Conservation (phyloP, 2,113 vertebrate genomes). For the Rhagologus leucostigma region DNA sequence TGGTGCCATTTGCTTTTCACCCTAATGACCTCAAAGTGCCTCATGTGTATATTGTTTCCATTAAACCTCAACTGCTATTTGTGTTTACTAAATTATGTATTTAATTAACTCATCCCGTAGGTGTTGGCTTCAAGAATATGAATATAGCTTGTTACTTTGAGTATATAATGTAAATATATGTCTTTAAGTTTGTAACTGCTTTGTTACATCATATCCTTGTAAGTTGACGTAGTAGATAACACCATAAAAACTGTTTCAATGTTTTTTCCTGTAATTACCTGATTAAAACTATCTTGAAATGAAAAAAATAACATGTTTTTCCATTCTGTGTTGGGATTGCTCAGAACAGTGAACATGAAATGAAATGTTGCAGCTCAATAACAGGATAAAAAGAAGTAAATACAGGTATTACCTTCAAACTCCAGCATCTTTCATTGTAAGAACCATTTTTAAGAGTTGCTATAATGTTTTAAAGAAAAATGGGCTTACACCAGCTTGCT, state of each 20-base stretch:
- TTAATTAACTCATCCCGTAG: slow-evolving; percentile 87
- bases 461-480: not conserved
- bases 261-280: slow-evolving; percentile 66
- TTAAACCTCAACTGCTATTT: slow-evolving; percentile 81
- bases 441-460: not conserved
- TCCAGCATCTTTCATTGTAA: not conserved
- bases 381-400: not conserved
- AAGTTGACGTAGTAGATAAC: slow-evolving; percentile 90
- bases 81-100: slow-evolving; percentile 86
- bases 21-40: slow-evolving; percentile 91
- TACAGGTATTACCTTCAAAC: not conserved
- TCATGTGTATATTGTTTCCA: slow-evolving; percentile 89
- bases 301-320: slow-evolving; percentile 56
- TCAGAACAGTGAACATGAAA: not conserved
- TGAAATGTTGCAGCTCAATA: not conserved
- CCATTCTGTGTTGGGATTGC: slow-evolving; percentile 38
- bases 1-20: slow-evolving; percentile 81
- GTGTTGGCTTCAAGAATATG: slow-evolving; percentile 83
- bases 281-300: slow-evolving; percentile 77
- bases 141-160: slow-evolving; percentile 88
- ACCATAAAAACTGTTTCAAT: slow-evolving; percentile 89
- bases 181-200: slow-evolving; percentile 91
- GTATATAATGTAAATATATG: slow-evolving; percentile 97
- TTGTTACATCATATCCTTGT: slow-evolving; percentile 91
- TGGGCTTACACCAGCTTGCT: not conserved